Evolutionary conservation across 2,888 invertebrate genomes (phyloP), one percentile per base, ranked within the genome.

Genomic region (Acanthosepion pharaonis): DNA sequence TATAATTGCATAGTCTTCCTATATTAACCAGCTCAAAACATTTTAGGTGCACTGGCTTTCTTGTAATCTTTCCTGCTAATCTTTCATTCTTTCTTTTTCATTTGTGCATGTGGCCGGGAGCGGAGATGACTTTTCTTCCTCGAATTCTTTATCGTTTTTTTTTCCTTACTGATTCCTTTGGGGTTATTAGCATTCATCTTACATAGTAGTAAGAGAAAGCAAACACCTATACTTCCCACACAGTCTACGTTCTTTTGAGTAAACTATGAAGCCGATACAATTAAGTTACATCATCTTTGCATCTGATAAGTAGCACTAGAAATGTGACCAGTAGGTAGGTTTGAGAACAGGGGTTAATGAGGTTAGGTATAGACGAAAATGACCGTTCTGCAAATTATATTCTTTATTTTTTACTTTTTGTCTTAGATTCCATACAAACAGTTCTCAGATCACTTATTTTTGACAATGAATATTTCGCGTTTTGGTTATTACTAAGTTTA

Each of bases 271-370:
- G n/a, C 18, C 78, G 33, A 78, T 78, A 78, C 78, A 78, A 78
- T 78, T 78, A 78, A 78, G 78, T 78, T n/a, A n/a, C n/a, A 78
- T 33, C 78, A 78, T 78, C n/a, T 78, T 78, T 78, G n/a, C n/a
- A 78, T 78, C n/a, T 78, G n/a, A n/a, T 33, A 78, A 78, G 78
- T 78, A n/a, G 78, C n/a, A 78, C n/a, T 78, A 15, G n/a, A n/a
- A 1, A n/a, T n/a, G n/a, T 11, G 33, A 78, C 78, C 78, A 78
- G 78, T n/a, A n/a, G n/a, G 78, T 78, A 78, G 15, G n/a, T 9
- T n/a, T n/a, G 28, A 28, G 28, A 78, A n/a, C 23, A 23, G 59
- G 59, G 59, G 23, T 59, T 59, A 59, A 59, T 59, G 59, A 59
- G 23, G 59, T 59, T 23, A 59, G 5, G 23, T 5, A 59, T 23